Base-by-base conservation (phyloP, 1,140 invertebrate species). In the Drosophila pachea region DNA sequence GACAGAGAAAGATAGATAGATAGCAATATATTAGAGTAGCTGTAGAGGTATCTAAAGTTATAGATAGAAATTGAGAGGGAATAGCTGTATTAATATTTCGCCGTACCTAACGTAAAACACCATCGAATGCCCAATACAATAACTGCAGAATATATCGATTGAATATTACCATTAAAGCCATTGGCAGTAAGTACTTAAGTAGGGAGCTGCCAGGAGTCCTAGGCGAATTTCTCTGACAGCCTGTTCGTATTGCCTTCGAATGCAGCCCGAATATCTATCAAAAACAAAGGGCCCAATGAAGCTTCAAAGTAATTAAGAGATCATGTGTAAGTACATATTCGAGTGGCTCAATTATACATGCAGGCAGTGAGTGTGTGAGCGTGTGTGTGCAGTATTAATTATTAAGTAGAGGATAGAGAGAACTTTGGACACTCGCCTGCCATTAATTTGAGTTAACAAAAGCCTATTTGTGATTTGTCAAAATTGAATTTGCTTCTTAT, bases 401-500 rank as follows among this genome's bases (percentile, higher is more conserved):
- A 82, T 78, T 82, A 78, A 73, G 72, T 78, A 49, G 59, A 64
- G 32, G 36, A 32, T 42, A 32, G 67, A 48, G 35, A 36, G 42
- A 55, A 12, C 2, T 2, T 16, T 31, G 58, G 7, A 48, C 52
- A 59, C 11, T 52, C 33, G 45, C 47, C 12, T 75, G 79, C 66
- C 79, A 82, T 82, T 82, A 82, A 82, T 82, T 84, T 75, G 58
- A 75, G 72, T 78, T 82, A 73, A 73, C 78, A 79, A 84, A 84
- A 73, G 76, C 79, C 78, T 79, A 84, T 79, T 84, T 84, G 79
- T 84, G 79, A 83, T 84, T 83, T 83, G 79, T 84, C 79, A 79
- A 79, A 84, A 86, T 84, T 76, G 79, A 86, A 86, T 84, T 84
- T 79, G 52, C 68, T 68, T 38, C 73, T 79, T 84, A 86, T 79